These are phyloP conservation scores for Pseudachorutes palmiensis DNA, from an alignment of 1,140 invertebrate genomes.

Conservation along the genomic window DNA sequence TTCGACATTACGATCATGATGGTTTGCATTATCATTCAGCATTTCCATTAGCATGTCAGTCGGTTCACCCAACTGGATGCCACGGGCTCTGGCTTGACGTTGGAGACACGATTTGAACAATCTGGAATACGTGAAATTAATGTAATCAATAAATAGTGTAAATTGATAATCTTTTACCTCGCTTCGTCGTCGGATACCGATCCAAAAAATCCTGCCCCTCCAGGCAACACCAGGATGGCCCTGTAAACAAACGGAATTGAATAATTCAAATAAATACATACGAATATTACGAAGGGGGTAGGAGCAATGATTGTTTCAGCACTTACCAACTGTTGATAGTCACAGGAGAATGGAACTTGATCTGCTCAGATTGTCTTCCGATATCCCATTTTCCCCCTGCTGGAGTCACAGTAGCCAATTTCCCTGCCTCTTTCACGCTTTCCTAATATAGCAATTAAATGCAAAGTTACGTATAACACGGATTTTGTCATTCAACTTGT, in stretches of 20 bases:
- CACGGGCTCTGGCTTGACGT: too few relatives aligned
- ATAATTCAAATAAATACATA: neutral
- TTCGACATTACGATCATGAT: neutral
- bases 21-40: neutral
- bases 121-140: too few relatives aligned
- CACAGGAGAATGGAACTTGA: neutral
- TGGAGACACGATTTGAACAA: too few relatives aligned
- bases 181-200: neutral
- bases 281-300: neutral
- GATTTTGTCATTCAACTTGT: neutral
- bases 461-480: neutral
- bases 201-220: neutral
- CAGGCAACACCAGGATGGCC: neutral
- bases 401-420: neutral
- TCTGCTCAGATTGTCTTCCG: neutral
- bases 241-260: neutral
- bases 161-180: too few relatives aligned
- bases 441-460: neutral
- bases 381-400: neutral
- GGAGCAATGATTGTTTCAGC: neutral
- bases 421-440: neutral
- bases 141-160: too few relatives aligned
- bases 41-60: too few relatives aligned
- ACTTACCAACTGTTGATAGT: neutral
- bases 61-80: too few relatives aligned